Conservation (phyloP, 2,888 invertebrate genomes). For the Acanthococcus lagerstroemiae region DNA sequence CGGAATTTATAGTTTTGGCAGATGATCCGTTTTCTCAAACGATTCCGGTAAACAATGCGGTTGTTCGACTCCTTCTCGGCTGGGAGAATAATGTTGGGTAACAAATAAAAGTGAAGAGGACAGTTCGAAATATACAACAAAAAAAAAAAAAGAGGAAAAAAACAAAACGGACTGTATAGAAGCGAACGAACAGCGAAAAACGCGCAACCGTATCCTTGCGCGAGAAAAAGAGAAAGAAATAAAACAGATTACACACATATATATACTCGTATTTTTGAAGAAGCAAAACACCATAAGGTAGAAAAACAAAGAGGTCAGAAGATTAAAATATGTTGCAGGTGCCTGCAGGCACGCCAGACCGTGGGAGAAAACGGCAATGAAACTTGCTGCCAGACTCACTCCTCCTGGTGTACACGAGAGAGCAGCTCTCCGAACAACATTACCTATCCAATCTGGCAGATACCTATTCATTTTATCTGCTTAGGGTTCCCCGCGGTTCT, state of each 20-base stretch:
- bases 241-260: too few species aligned
- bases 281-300: slow-evolving; percentile 23
- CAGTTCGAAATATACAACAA: background rate
- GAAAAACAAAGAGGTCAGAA: slow-evolving; percentile 29
- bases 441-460: slow-evolving; percentile 15
- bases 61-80: background rate
- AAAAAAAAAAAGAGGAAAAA: slow-evolving; percentile 10
- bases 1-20: slow-evolving; percentile 4
- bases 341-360: slow-evolving; percentile 30
- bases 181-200: background rate
- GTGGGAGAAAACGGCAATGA: slow-evolving; percentile 30
- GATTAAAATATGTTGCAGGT: slow-evolving; percentile 31
- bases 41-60: slow-evolving; percentile 2
- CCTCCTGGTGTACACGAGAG: slow-evolving; percentile 3
- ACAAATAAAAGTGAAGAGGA: background rate
- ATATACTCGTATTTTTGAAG: background rate
- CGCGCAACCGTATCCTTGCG: background rate
- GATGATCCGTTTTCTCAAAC: background rate
- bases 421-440: slow-evolving; percentile 1
- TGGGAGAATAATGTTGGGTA: background rate
- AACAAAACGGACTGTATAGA: background rate
- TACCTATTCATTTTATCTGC: slow-evolving; percentile 7
- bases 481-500: background rate
- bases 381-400: slow-evolving; percentile 26
- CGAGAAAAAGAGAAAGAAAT: background rate